Base-by-base conservation (phyloP, 2,888 invertebrate species). In the Margaritifera margaritifera region DNA sequence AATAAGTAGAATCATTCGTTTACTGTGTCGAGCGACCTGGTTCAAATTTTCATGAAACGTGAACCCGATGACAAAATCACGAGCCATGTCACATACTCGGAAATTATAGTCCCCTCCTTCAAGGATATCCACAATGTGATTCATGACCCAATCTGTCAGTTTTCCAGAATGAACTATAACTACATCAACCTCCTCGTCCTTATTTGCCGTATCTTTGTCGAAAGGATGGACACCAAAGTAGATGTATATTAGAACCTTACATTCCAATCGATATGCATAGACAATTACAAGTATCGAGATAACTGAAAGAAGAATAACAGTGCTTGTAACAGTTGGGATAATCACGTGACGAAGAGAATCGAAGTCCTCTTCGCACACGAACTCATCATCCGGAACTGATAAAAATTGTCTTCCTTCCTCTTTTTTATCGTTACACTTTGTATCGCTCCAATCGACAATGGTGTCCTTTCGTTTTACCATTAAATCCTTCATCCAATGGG, bases 201-300 rank as follows among this genome's bases (percentile, higher is more conserved):
- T 57, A 8, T 69, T 66, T 15, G 69, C 71, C 20, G 72, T 70
- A 51, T 80, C 78, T 56, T 70, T 72, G 64, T 81, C 81, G 59
- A 80, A 81, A 11, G 81, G 81, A 72, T 78, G 80, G 25, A 80
- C 55, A 6, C 80, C 80, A 53, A 79, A 77, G 58, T 81, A 81
- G 3, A 81, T 72, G 56, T 77, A 81, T 52, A 81, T 52, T 18
- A 80, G 42, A 15, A 81, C 80, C 62, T 81, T 81, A 18, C 75
- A 64, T 54, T 81, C 81, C 19, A 80, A 52, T 53, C 77, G 66
- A 52, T 77, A 81, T 5, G 75, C 59, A 51, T 75, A 78, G 22
- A 75, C 24, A 1, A 74, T 19, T 20, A 69, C 53, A 4, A 73
- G 22, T 11, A 62, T 19, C 22, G 69, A 27, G 0, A 79, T n/a